Evolutionary conservation across 2,888 invertebrate genomes (phyloP), one percentile per base, ranked within the genome.

Genomic region (Buathra laborator): DNA sequence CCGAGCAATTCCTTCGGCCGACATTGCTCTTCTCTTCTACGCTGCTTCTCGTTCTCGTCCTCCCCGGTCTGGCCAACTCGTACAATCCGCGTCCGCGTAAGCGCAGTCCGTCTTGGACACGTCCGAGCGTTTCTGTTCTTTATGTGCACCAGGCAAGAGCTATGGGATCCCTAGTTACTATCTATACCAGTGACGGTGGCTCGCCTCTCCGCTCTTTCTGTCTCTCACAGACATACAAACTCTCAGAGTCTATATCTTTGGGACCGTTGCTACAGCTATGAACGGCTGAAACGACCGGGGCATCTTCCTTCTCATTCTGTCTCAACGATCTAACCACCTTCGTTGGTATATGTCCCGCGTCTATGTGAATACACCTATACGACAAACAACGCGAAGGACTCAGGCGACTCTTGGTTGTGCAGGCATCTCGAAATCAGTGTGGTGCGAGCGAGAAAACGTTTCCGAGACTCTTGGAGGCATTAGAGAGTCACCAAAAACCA

Each of bases 101-200:
- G 89, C 90, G 91, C 90, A 90, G 91, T 92, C 89, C 92, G 90
- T 92, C 92, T 92, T 91, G 90, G 90, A 90, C 90, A 89, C 89
- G 90, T 91, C 91, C 90, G 87, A 90, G 88, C 90, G 89, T 92
- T 90, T 88, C 90, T 89, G 90, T 91, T 91, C 91, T 92, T 92
- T 91, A 91, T 91, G 90, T 91, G 89, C 88, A 56, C 87, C 84
- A 84, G 87, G 84, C 87, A 90, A 92, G 91, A 92, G 89, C 90
- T 91, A 92, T 91, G 89, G 90, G 86, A 86, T 89, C 89, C 87
- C 87, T 89, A 88, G 87, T 90, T 88, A 86, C 89, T 90, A 90
- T 91, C 90, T 91, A 87, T 87, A 88, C 87, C 86, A 70, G 64
- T 46, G 86, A 86, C 88, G 82, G 86, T 88, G 87, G 87, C 87